Base-by-base conservation (phyloP, 1,140 invertebrate species). In the Drosophila punjabiensis region DNA sequence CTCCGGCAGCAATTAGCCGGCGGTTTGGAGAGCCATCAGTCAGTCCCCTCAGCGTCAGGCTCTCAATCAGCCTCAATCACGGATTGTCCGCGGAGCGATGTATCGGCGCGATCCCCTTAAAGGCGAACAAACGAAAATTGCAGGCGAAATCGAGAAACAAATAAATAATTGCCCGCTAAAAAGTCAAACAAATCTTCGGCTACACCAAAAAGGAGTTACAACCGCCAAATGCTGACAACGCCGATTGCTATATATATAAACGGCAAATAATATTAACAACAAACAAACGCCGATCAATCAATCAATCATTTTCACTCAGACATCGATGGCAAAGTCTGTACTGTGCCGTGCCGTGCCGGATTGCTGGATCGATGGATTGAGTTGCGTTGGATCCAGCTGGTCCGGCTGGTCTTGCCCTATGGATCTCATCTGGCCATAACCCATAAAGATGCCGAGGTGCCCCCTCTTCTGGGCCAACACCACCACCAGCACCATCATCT, bases 261-360 rank as follows among this genome's bases (percentile, higher is more conserved):
- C 52, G 16, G 30, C 69, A 55, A 74, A 62, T 35, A 76, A 64
- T 74, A 63, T 73, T 56, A 74, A 56, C 58, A 58, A 67, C 43
- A 60, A 50, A 76, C 65, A 84, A 66, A 65, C 48, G 52, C 53
- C 83, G 81, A 85, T 88, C 84, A 89, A 90, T 88, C 85, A 88
- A 88, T 88, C 85, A 88, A 88, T 88, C 85, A 88, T 88, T 88
- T 88, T 88, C 85, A 85, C 85, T 90, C 69, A 89, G 83, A 81
- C 79, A 76, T 83, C 81, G 73, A 77, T 68, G 69, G 56, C 55
- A 35, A 68, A 50, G 67, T 30, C 61, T 48, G 35, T 24, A 24
- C 24, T 48, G 35, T 24, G 48, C 24, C 39, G 45, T 24, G 50
- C 50, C 28, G 50, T 32, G 28, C 48, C 28, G 28, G 48, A 52